Evolutionary conservation across 2,113 vertebrate genomes (phyloP).

Genomic region (Megaleporinus macrocephalus): DNA sequence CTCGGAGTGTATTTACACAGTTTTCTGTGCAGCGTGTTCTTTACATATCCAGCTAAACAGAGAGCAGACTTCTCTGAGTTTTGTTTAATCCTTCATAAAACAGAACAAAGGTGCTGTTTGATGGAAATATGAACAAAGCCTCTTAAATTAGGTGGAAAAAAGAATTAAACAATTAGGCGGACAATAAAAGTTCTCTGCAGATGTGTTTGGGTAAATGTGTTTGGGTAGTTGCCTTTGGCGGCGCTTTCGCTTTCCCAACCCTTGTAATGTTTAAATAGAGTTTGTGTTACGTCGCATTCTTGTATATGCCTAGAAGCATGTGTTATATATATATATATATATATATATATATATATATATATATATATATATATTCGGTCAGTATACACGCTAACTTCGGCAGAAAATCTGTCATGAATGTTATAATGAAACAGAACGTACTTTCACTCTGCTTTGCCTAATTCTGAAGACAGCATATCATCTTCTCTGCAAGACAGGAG

Average conservation of each 20-base stretch:
- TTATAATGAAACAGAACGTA: too few relatives aligned
- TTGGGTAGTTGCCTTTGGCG: conserved; percentile 20
- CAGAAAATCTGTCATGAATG: neutral
- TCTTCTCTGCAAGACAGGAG: too few relatives aligned
- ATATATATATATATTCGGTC: neutral
- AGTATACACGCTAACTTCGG: too few relatives aligned
- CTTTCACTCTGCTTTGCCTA: too few relatives aligned
- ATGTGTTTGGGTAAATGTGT: too few relatives aligned
- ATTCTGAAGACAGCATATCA: too few relatives aligned
- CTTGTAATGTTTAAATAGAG: conserved; percentile 28
- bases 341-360: too few relatives aligned
- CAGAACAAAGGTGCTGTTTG: conserved; percentile 4
- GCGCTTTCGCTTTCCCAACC: neutral
- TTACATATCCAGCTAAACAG: neutral
- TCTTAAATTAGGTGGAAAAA: neutral
- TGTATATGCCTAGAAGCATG: conserved; percentile 5
- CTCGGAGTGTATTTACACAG: neutral
- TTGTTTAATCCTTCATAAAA: neutral
- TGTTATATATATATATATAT: too few relatives aligned
- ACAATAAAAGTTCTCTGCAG: neutral
- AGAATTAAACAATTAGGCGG: neutral
- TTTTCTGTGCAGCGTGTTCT: neutral
- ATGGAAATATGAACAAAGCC: neutral
- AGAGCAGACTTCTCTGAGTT: neutral
- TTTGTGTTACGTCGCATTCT: conserved; percentile 3